Evolutionary conservation across 2,797 vertebrate genomes (phyloP), one percentile per base, ranked within the genome.

Genomic region (Phataginus tetradactyla): DNA sequence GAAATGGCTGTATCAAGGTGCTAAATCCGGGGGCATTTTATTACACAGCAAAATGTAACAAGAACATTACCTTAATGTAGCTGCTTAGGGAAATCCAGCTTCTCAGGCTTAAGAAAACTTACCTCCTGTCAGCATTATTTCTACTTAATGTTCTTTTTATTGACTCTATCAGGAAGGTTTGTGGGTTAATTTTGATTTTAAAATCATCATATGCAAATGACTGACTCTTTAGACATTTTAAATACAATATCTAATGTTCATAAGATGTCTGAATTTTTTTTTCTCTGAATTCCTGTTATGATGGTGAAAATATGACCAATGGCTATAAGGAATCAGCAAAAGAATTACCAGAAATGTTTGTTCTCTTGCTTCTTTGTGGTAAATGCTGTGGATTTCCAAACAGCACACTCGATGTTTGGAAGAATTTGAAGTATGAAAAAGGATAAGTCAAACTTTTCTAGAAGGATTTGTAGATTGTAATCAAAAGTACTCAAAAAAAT

Each of bases 401-500:
- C 45, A 89, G 81, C 25, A 27, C 27, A 81, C 11, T 63, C 51
- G 81, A 85, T 69, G 59, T 17, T 78, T 90, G 93, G 75, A 45
- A 63, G 57, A 89, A 21, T 91, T 93, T 77, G 89, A 96, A 90
- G 79, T 45, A 93, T 87, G 53, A 75, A 94, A 95, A 96, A 86
- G 8, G 9, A 49, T 55, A 57, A 21, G 2, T 61, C 53, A 92
- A 68, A 49, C 79, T 91, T 84, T 95, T 91, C 45, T 81, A 42
- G 32, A 64, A 95, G n/a, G 34, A 77, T 87, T 78, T 97, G 8
- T 51, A 49, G 79, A 93, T 72, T 96, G 90, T 96, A 96, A 96
- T 95, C 91, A 97, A 91, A 96, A 94, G 68, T 85, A 88, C 87
- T 97, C 85, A 94, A 92, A 97, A 93, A 97, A 97, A 97, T 93